phyloP scores from a whole-genome alignment of 2,113 vertebrate species.

The Gymnocephalus cernua region DNA sequence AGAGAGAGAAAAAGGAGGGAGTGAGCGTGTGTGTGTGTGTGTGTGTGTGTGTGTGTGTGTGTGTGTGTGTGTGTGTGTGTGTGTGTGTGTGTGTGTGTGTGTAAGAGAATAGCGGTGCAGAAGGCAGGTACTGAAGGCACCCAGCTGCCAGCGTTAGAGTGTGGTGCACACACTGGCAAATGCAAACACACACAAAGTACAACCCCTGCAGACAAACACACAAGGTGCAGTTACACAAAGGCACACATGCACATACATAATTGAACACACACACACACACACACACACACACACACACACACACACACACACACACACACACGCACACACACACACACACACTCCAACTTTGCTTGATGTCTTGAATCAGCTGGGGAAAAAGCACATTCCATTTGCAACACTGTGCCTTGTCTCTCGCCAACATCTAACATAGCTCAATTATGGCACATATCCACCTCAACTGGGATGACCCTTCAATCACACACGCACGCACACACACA shows the following conservation, averaged over 20 bases:
- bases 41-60: conserved; percentile 6
- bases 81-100: conserved; percentile 22
- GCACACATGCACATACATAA: conserved; percentile 21
- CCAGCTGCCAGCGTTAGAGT: conserved; percentile 66
- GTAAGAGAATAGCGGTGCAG: conserved; percentile 39
- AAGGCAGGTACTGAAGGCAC: conserved; percentile 66
- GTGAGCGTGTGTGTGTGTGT: neutral
- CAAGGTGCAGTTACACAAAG: conserved; percentile 17
- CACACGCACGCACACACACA: conserved; percentile 1
- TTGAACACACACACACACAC: conserved; percentile 12
- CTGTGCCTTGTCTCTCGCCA: conserved; percentile 63
- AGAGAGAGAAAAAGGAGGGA: conserved; percentile 25
- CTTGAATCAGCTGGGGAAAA: conserved; percentile 69
- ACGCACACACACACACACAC: conserved; percentile 7
- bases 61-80: neutral
- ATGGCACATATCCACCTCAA: conserved; percentile 70
- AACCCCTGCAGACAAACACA: conserved; percentile 67
- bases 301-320: conserved; percentile 33
- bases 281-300: conserved; percentile 3
- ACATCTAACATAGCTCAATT: conserved; percentile 77
- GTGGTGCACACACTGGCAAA: conserved; percentile 40
- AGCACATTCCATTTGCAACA: conserved; percentile 64
- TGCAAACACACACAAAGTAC: conserved; percentile 38
- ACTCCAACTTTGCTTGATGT: conserved; percentile 65
- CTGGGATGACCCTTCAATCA: conserved; percentile 29